Conservation (phyloP, 2,113 vertebrate genomes). For the Ceratotherium simum region DNA sequence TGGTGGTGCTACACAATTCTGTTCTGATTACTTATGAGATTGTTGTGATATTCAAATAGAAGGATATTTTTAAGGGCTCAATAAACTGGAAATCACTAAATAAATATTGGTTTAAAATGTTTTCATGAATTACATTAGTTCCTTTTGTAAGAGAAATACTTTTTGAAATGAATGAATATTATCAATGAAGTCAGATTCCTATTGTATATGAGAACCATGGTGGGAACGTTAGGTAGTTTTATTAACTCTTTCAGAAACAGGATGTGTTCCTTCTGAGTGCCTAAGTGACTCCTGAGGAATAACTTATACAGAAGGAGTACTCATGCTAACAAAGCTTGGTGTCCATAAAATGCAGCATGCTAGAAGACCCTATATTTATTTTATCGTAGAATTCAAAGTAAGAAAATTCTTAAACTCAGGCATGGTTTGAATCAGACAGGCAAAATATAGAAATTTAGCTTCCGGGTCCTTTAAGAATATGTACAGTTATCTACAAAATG, state of each 20-base stretch:
- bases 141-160: not conserved
- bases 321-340: not conserved
- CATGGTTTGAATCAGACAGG: not conserved
- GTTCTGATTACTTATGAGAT: not conserved
- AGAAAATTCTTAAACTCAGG: not conserved
- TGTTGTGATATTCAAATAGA: not conserved
- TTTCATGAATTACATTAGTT: not conserved
- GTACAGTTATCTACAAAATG: not conserved
- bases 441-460: not conserved
- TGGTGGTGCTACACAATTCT: not conserved
- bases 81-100: constrained; percentile 21
- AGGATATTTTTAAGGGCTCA: not conserved
- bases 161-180: constrained; percentile 26
- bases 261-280: not conserved
- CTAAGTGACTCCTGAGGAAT: not conserved
- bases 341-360: not conserved
- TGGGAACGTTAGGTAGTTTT: not conserved
- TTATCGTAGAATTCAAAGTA: not conserved
- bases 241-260: constrained; percentile 10
- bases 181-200: not conserved
- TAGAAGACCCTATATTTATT: not conserved
- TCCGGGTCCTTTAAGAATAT: not conserved
- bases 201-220: not conserved
- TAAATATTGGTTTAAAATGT: constrained; percentile 29
- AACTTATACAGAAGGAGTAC: not conserved